Percentiles rank a stretch among this genome's conserved stretches.
Evolutionary conservation across 2,888 invertebrate species (phyloP).

Genomic region (Phytoseiulus persimilis): DNA sequence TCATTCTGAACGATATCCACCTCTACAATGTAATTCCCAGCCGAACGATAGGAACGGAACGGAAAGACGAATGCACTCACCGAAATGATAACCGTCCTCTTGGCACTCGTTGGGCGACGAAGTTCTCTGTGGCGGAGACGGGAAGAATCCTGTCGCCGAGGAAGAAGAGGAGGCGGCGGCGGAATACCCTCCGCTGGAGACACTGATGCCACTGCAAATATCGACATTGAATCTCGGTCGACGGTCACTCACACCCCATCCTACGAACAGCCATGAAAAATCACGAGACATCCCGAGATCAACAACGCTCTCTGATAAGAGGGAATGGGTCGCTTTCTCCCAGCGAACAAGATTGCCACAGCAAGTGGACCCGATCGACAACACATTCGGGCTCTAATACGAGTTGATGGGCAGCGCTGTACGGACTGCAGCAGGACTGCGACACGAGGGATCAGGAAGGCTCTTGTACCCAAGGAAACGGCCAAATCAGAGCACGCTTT

Average conservation of each 20-base stretch:
- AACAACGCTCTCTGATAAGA: background rate
- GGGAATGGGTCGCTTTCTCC: background rate
- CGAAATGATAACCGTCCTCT: conserved; percentile 29
- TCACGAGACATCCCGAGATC: background rate
- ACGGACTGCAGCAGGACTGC: background rate
- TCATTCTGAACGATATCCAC: background rate
- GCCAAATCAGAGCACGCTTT: background rate
- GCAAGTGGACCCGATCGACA: background rate
- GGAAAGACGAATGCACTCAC: background rate
- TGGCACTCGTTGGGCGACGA: conserved; percentile 21
- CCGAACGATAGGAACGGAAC: background rate
- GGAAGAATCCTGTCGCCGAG: conserved; percentile 21
- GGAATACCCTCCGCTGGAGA: background rate
- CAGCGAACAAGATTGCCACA: background rate
- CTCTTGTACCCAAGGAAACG: background rate
- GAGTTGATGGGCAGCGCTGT: background rate
- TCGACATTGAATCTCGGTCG: background rate
- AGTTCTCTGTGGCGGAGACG: conserved; percentile 21
- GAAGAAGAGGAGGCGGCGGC: background rate
- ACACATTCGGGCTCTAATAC: background rate
- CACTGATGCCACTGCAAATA: background rate
- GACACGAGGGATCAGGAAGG: background rate
- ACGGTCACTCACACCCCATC: background rate
- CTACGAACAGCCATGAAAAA: background rate
- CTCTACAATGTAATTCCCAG: background rate